These are phyloP conservation scores for Heliangelus exortis DNA, from an alignment of 2,797 vertebrate species.

Conservation along the genomic window DNA sequence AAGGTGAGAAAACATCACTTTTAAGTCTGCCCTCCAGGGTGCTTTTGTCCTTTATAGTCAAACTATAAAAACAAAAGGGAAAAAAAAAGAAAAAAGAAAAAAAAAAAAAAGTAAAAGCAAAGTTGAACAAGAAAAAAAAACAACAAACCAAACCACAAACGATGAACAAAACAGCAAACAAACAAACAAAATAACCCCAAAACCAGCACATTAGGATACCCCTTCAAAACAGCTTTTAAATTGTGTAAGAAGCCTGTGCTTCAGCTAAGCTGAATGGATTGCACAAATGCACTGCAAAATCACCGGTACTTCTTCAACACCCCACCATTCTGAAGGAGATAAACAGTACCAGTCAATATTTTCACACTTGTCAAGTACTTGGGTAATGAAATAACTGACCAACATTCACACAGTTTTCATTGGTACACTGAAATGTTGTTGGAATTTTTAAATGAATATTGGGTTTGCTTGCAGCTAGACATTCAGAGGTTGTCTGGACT, in stretches of 20 bases:
- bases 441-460: too few species aligned
- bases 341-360: background rate
- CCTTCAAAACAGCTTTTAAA: background rate
- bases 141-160: background rate
- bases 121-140: too few species aligned
- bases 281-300: background rate
- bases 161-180: too few species aligned
- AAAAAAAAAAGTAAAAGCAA: too few species aligned
- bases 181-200: too few species aligned
- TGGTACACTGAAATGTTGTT: background rate
- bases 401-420: background rate
- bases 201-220: background rate
- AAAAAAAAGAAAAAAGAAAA: background rate
- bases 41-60: slow-evolving; percentile 25
- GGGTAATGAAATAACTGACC: slow-evolving; percentile 27
- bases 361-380: slow-evolving; percentile 20
- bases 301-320: background rate
- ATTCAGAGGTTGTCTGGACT: too few species aligned
- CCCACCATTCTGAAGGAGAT: background rate
- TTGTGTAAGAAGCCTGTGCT: background rate
- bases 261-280: background rate
- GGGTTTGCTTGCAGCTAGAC: too few species aligned
- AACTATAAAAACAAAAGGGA: slow-evolving; percentile 5
- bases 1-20: slow-evolving; percentile 58
- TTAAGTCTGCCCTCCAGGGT: slow-evolving; percentile 4